These are phyloP conservation scores for Rhynchonycteris naso DNA, from an alignment of 2,797 vertebrate genomes.

Conservation along the genomic window DNA sequence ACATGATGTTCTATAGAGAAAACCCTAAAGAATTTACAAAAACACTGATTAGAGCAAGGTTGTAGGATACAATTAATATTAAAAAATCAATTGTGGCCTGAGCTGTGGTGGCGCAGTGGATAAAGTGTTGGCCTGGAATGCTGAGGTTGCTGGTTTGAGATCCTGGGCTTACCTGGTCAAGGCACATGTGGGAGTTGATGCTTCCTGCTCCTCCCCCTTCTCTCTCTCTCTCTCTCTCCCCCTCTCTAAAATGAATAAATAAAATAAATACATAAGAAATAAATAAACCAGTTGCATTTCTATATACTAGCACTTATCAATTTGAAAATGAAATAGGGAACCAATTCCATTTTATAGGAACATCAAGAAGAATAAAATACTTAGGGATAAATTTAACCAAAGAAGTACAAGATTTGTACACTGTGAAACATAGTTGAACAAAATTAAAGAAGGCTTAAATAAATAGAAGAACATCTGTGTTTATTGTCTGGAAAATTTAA, in stretches of 20 bases:
- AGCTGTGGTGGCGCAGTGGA: too few species aligned
- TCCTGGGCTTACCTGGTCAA: too few species aligned
- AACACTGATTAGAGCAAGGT: not conserved
- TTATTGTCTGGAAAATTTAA: not conserved
- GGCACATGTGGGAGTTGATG: too few species aligned
- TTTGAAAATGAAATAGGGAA: not conserved
- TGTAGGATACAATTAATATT: not conserved
- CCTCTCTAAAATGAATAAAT: too few species aligned
- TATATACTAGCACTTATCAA: not conserved
- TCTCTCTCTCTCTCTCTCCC: too few species aligned
- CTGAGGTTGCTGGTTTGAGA: too few species aligned
- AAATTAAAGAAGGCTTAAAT: not conserved
- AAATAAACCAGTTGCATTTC: not conserved
- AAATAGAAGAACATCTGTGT: not conserved
- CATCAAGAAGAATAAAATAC: not conserved
- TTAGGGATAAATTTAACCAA: not conserved
- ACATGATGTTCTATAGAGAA: not conserved
- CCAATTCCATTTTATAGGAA: not conserved
- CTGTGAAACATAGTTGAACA: not conserved
- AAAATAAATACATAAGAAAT: too few species aligned
- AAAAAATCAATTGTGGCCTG: not conserved
- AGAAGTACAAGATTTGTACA: not conserved
- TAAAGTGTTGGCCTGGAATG: too few species aligned
- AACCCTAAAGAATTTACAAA: not conserved
- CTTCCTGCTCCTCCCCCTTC: too few species aligned